Evolutionary conservation across 2,797 vertebrate species (phyloP), one percentile per base, ranked within the genome.

Genomic region (Mallotus villosus): DNA sequence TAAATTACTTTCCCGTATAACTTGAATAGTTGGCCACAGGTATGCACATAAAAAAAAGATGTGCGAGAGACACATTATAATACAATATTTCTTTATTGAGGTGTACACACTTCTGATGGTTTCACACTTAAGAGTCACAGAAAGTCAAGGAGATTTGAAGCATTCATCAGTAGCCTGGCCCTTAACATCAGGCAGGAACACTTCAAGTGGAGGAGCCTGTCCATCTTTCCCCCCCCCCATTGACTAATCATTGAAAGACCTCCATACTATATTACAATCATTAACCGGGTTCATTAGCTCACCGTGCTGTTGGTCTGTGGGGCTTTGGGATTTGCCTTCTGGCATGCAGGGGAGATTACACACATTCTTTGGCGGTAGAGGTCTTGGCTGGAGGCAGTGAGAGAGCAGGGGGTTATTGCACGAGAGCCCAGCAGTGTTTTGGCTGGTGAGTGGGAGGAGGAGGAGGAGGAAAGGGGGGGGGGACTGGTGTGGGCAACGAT

Each of bases 251-350:
- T 70, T 67, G 17, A 53, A 65, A 80, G 67, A 9, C 63, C 57
- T 73, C 41, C 0, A 12, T 57, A 37, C 66, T 59, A 68, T 79
- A 81, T 85, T 82, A 78, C 71, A 84, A 87, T 88, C 72, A 89
- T 84, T 87, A 86, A 81, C 81, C 73, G 71, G 77, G 80, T 83
- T 86, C 83, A 81, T 86, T 80, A 85, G 78, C 66, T 80, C 70
- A 66, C 62, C 27, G 19, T 2, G 73, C 32, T 32, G 55, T 63
- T 29, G 66, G 70, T 63, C 69, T 70, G 57, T 63, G 63, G 57
- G 22, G 62, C 61, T 57, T 70, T 70, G 65, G 68, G 74, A 85
- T 87, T 85, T 80, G 79, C 68, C n/a, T 72, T 70, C 77, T 76
- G 75, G 71, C 78, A 71, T 70, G 68, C 25, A 71, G 66, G 49